These are phyloP conservation scores for Matsumyia berberina DNA, from an alignment of 2,888 invertebrate genomes.

Conservation along the genomic window DNA sequence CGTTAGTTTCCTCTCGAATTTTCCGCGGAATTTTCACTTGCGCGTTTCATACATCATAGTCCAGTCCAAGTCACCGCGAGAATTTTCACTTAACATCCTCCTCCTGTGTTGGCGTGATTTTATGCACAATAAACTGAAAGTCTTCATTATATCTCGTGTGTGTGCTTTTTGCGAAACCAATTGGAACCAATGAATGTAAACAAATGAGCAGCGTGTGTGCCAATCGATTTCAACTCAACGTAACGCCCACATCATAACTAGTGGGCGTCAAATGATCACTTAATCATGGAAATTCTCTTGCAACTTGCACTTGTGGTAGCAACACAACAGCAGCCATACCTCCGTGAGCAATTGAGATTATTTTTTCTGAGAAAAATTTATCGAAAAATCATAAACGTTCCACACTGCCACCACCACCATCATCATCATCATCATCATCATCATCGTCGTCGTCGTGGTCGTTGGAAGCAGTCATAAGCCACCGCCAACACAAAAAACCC, in stretches of 20 bases:
- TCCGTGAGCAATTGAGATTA: slow-evolving; percentile 60
- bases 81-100: slow-evolving; percentile 16
- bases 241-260: slow-evolving; percentile 57
- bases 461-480: slow-evolving; percentile 37
- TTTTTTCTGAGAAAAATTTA: slow-evolving; percentile 50
- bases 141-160: slow-evolving; percentile 26
- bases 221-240: slow-evolving; percentile 63
- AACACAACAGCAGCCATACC: slow-evolving; percentile 38
- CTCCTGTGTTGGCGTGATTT: neutral
- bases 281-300: slow-evolving; percentile 63
- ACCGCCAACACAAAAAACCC: slow-evolving; percentile 21
- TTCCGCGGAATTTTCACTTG: slow-evolving; percentile 32
- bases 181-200: slow-evolving; percentile 45
- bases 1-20: slow-evolving; percentile 21
- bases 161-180: slow-evolving; percentile 17
- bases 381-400: slow-evolving; percentile 66
- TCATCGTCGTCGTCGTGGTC: slow-evolving; percentile 9
- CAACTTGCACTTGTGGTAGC: slow-evolving; percentile 55
- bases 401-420: slow-evolving; percentile 22
- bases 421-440: slow-evolving; percentile 31
- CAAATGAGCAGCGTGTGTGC: slow-evolving; percentile 49
- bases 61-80: slow-evolving; percentile 27
- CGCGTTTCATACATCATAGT: neutral
- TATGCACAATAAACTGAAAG: slow-evolving; percentile 32
- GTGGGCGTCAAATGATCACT: slow-evolving; percentile 74